These are phyloP conservation scores for Numida meleagris DNA, from an alignment of 2,113 vertebrate species.

Conservation along the genomic window DNA sequence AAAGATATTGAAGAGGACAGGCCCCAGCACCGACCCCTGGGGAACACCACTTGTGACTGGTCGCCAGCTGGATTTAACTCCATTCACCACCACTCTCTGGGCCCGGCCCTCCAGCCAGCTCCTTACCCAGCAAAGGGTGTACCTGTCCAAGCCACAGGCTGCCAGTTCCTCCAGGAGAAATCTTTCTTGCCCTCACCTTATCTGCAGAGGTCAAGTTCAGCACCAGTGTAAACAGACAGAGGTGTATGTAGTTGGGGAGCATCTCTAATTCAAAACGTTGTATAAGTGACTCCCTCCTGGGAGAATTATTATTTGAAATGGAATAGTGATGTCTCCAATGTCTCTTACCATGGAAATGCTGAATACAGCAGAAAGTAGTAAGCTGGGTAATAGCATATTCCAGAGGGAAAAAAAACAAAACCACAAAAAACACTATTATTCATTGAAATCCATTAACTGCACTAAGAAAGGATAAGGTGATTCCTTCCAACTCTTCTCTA, in stretches of 20 bases:
- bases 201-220: neutral
- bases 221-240: neutral
- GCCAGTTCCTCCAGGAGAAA: no score
- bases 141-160: no score
- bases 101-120: no score
- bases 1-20: no score
- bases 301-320: neutral
- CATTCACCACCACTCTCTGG: no score
- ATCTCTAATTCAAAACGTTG: neutral
- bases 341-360: neutral
- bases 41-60: no score
- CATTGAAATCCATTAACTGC: slow-evolving; percentile 5
- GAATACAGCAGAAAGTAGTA: neutral
- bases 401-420: neutral
- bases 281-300: neutral
- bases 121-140: no score
- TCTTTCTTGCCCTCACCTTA: neutral
- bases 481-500: neutral
- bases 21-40: no score
- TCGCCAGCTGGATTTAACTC: no score
- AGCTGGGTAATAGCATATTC: neutral
- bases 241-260: neutral
- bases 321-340: neutral
- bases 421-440: neutral
- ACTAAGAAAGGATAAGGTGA: neutral